A percentile compares a stretch with the other conserved stretches of the same genome.
phyloP scores from a whole-genome alignment of 2,888 invertebrate genomes.

The Polymixis lichenea region DNA sequence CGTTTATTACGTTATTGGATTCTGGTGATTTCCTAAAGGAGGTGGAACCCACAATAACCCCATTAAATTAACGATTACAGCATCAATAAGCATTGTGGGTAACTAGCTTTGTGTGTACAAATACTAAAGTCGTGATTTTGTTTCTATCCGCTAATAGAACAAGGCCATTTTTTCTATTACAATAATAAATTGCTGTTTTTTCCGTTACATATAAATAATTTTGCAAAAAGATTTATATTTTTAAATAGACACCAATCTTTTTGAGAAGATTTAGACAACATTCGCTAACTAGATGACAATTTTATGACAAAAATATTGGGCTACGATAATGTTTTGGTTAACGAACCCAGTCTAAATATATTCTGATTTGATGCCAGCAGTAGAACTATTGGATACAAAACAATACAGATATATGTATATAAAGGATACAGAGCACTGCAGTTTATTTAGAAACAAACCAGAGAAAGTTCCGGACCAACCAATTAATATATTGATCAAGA shows the following conservation, averaged over 20 bases:
- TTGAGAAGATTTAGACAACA: background rate
- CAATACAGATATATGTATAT: background rate
- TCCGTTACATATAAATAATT: conserved; percentile 22
- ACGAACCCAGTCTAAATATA: conserved; percentile 58
- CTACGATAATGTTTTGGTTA: conserved; percentile 53
- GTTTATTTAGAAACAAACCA: conserved; percentile 50
- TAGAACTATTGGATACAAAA: conserved; percentile 44
- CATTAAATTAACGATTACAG: conserved; percentile 47
- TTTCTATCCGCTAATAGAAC: conserved; percentile 50
- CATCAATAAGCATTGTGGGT: conserved; percentile 32
- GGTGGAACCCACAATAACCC: conserved; percentile 15
- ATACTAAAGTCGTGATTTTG: conserved; percentile 46
- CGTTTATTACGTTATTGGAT: conserved; percentile 8
- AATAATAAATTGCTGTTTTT: conserved; percentile 32
- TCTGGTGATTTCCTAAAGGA: conserved; percentile 22
- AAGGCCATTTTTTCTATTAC: conserved; percentile 51
- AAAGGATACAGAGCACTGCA: conserved; percentile 7
- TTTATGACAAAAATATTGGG: conserved; percentile 44
- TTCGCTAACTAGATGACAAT: conserved; percentile 8
- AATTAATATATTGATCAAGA: conserved; percentile 44
- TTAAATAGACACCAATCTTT: conserved; percentile 26
- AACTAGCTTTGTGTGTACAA: conserved; percentile 35
- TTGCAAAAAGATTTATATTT: conserved; percentile 7
- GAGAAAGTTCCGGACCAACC: conserved; percentile 32
- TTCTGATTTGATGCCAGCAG: conserved; percentile 45